phyloP scores from a whole-genome alignment of 1,140 invertebrate genomes.

The Thaumetopoea pityocampa region DNA sequence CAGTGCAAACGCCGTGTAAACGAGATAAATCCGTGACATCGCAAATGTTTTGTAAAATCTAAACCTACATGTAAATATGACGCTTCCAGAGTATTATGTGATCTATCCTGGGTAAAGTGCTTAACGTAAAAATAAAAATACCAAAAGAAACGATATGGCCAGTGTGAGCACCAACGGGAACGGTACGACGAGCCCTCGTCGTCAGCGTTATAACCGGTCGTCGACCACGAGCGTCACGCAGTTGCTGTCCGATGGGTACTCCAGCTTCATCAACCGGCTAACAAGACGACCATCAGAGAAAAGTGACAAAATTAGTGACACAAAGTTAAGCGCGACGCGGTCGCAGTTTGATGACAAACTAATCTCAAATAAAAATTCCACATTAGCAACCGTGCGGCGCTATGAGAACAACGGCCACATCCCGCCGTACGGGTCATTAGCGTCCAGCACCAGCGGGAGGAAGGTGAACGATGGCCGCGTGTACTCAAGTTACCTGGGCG shows the following conservation, averaged over 20 bases:
- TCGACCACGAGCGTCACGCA: slow-evolving; percentile 89
- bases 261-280: slow-evolving; percentile 86
- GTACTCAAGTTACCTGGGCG: slow-evolving; percentile 54
- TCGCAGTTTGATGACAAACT: slow-evolving; percentile 65
- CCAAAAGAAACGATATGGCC: slow-evolving; percentile 39
- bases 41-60: slow-evolving; percentile 12
- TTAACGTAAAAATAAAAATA: slow-evolving; percentile 28
- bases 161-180: slow-evolving; percentile 42
- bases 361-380: slow-evolving; percentile 50
- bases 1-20: slow-evolving; percentile 28
- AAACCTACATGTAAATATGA: slow-evolving; percentile 42
- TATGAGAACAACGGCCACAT: slow-evolving; percentile 66
- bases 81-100: slow-evolving; percentile 43
- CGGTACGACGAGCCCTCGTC: slow-evolving; percentile 65
- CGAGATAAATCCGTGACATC: slow-evolving; percentile 11
- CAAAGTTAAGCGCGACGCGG: slow-evolving; percentile 45
- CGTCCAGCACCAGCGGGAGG: slow-evolving; percentile 35
- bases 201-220: slow-evolving; percentile 82
- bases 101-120: slow-evolving; percentile 56
- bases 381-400: slow-evolving; percentile 53
- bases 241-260: slow-evolving; percentile 88
- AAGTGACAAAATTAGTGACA: slow-evolving; percentile 41
- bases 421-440: slow-evolving; percentile 51
- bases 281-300: slow-evolving; percentile 83
- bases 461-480: slow-evolving; percentile 59